Evolutionary conservation across 2,888 invertebrate genomes (phyloP), one percentile per base, ranked within the genome.

Genomic region (Andricus quercusramuli): DNA sequence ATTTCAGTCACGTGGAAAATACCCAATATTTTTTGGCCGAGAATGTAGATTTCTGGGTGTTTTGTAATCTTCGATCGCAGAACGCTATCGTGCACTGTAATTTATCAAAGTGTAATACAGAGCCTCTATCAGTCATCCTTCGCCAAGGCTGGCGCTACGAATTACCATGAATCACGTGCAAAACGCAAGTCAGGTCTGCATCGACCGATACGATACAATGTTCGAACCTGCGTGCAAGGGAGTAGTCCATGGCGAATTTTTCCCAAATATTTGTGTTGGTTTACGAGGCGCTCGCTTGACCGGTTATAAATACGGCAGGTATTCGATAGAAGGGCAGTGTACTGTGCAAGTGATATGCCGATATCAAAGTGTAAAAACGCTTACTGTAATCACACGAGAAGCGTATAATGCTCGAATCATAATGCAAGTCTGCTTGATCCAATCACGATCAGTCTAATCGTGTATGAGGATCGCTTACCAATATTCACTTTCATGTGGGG

Each of bases 51-150:
- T 51, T 11, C 32, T 56, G 51, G 51, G 56, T 51, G 74, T 51
- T 74, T 74, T 74, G 74, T 56, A 74, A 74, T 74, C 29, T 74
- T 74, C 29, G 74, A 74, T 74, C 51, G 74, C 51, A 74, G 56
- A 51, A 74, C 51, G 51, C 51, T 51, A 56, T n/a, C 51, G 56
- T 51, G 47, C 51, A 32, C 4, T 25, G 32, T 51, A 74, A 74
- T 74, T 74, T 74, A 74, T 74, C 74, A 74, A 74, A 74, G 32
- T 74, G 74, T 74, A 74, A 74, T 74, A 74, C 74, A 74, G 74
- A 74, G 74, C 56, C 74, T 70, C 68, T 74, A 74, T 74, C 74
- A 56, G 74, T 74, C 74, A 74, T 74, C 51, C 74, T 70, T 74
- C n/a, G 51, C 56, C 9, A 25, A 62, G 62, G 22, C 25, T 22